Evolutionary conservation across 2,113 vertebrate genomes (phyloP).

Genomic region (Chaetorhynchus papuensis): DNA sequence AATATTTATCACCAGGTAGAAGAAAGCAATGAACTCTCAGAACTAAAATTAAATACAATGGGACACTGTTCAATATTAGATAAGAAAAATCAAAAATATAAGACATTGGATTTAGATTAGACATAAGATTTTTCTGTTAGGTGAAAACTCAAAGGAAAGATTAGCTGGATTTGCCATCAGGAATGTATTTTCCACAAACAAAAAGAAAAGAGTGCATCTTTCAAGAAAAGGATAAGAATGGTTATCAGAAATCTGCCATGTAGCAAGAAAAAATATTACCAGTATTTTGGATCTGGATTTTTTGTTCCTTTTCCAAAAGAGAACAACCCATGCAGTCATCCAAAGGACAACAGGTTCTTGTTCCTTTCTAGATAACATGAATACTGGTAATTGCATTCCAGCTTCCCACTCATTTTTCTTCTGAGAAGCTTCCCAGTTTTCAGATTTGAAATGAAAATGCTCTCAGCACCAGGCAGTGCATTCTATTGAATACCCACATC

Average conservation of each 20-base stretch:
- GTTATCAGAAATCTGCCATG: neutral
- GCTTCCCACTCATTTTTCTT: conserved; percentile 6
- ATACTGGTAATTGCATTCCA: neutral
- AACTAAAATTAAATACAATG: neutral
- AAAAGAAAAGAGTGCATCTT: neutral
- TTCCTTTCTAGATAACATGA: neutral
- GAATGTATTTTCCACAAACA: neutral
- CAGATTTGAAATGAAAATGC: neutral
- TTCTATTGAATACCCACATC: neutral
- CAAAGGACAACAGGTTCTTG: neutral
- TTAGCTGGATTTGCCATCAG: neutral
- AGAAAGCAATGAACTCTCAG: conserved; percentile 14
- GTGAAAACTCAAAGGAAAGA: neutral
- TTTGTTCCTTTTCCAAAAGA: neutral
- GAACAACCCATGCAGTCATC: neutral
- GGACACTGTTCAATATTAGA: neutral
- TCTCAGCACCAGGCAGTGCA: neutral
- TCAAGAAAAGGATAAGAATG: neutral
- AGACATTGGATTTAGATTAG: neutral
- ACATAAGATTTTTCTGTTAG: neutral
- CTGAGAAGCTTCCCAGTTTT: neutral
- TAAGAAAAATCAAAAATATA: neutral
- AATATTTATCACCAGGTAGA: conserved; percentile 46
- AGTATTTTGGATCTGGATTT: neutral
- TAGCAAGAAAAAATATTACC: neutral